Base-by-base conservation (phyloP, 2,797 vertebrate species). In the Argyrosomus regius region DNA sequence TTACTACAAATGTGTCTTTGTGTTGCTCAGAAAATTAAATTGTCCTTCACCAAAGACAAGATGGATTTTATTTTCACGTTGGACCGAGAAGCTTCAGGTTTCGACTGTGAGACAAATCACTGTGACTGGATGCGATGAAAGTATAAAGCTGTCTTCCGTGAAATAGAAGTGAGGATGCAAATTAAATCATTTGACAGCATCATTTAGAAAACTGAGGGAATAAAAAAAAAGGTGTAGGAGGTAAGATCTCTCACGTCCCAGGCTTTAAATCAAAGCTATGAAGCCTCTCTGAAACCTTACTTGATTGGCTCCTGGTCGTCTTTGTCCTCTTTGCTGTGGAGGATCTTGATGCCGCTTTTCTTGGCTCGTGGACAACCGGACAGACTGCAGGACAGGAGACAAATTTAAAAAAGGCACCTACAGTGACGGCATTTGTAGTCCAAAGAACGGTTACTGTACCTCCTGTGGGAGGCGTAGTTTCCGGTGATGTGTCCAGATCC, bases 261-360 rank as follows among this genome's bases (percentile, higher is more conserved):
- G 14, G 2, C 6, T 62, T 46, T 0, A 3, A 5, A 9, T 60
- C 5, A 31, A 5, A 48, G 68, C 48, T 9, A 1, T 12, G 31
- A 43, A 31, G 59, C 17, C 56, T 70, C 39, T 35, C 6, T 31
- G 63, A 26, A 72, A 24, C 39, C 90, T 88, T 89, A 99, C 98
- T 97, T 99, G 95, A 99, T 98, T 35, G 98, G 97, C 83, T 99
- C 98, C 94, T 99, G 98, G 88, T 99, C 98, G 71, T 99, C 98
- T 72, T 99, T 99, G 91, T 99, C 98, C 81, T 99, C 98, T 93
- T 99, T 99, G 94, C 96, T 98, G 95, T 99, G 98, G 72, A 98
- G 96, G 93, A 99, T 97, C 93, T 99, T 97, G 91, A 99, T 97
- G 76, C 98, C 97, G 45, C 98, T 98, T 90, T 98, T 99, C 95